Evolutionary conservation across 2,888 invertebrate species (phyloP).

Genomic region (Laspeyria flexula): DNA sequence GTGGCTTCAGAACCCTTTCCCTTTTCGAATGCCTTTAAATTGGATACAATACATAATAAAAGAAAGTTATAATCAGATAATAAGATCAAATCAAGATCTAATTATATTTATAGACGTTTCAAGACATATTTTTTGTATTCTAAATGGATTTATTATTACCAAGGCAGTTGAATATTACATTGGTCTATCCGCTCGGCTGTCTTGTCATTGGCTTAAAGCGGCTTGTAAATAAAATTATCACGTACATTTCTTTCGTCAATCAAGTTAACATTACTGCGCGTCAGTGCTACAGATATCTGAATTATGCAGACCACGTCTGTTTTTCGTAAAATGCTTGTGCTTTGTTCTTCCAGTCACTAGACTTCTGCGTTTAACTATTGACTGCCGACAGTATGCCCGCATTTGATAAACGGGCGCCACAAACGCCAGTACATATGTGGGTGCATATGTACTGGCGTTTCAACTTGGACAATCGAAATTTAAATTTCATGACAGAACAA

Average conservation of each 20-base stretch:
- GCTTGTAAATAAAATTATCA: constrained; percentile 35
- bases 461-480: constrained; percentile 8
- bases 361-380: constrained; percentile 23
- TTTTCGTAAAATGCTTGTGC: constrained; percentile 13
- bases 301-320: constrained; percentile 32
- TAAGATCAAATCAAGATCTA: too few species aligned
- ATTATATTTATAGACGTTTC: too few species aligned
- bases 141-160: constrained; percentile 18
- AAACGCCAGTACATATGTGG: too few species aligned
- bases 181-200: constrained; percentile 32
- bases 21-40: too few species aligned
- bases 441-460: constrained; percentile 40
- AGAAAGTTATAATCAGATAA: too few species aligned
- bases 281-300: constrained; percentile 21
- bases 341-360: constrained; percentile 31
- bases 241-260: constrained; percentile 41
- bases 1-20: not conserved
- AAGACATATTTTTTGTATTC: not conserved
- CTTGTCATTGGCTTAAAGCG: constrained; percentile 26
- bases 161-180: constrained; percentile 24
- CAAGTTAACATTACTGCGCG: constrained; percentile 32
- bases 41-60: too few species aligned
- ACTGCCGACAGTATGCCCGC: constrained; percentile 36
- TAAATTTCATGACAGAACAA: not conserved
- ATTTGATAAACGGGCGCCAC: constrained; percentile 49